These are phyloP conservation scores for Panurus biarmicus DNA, from an alignment of 2,113 vertebrate species.

Conservation along the genomic window DNA sequence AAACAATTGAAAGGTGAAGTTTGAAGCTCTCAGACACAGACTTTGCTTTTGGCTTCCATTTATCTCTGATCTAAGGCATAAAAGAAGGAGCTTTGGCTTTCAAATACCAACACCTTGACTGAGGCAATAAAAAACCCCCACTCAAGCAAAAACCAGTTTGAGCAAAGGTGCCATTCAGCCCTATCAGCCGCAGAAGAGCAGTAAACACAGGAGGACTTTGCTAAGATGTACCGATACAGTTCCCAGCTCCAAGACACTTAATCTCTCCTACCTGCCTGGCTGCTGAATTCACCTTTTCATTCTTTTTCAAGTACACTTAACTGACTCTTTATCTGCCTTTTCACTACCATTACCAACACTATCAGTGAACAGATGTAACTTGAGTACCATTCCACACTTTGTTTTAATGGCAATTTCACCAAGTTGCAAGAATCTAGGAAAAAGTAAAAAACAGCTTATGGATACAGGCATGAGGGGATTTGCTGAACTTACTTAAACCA, in stretches of 20 bases:
- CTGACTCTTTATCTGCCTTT: background rate
- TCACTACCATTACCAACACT: background rate
- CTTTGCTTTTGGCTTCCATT: background rate
- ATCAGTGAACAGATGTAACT: background rate
- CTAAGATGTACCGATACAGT: background rate
- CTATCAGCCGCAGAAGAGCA: rapidly evolving
- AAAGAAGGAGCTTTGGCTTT: background rate
- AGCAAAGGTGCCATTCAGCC: background rate
- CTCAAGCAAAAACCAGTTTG: background rate
- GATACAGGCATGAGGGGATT: background rate
- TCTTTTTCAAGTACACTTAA: background rate
- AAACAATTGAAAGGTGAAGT: background rate
- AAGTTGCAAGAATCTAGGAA: background rate
- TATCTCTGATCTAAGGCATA: background rate
- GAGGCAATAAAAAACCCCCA: background rate
- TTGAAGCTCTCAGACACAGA: background rate
- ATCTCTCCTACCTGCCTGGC: background rate
- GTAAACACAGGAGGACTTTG: background rate
- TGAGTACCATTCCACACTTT: background rate
- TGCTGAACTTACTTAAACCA: background rate
- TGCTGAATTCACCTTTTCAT: background rate
- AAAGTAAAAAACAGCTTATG: background rate
- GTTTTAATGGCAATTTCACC: background rate
- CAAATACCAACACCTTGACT: background rate
- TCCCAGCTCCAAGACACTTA: background rate